phyloP scores from a whole-genome alignment of 2,888 invertebrate genomes.

The Petrolisthes manimaculis region DNA sequence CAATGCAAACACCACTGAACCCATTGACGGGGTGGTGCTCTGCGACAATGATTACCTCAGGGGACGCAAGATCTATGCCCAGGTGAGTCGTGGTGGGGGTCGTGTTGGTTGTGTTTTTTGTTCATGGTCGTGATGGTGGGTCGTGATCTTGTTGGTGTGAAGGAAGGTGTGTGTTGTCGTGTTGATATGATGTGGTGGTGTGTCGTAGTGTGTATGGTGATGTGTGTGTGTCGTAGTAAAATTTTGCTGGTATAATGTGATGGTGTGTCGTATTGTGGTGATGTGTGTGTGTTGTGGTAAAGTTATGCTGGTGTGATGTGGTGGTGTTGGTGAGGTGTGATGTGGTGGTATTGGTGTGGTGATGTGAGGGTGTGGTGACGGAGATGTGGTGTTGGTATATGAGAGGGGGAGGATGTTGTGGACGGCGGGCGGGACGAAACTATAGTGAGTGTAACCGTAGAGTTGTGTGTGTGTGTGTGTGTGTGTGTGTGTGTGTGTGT shows the following conservation, averaged over 20 bases:
- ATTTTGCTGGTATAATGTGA: background rate
- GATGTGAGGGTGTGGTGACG: background rate
- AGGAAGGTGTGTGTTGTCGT: background rate
- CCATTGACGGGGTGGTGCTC: conserved; percentile 63
- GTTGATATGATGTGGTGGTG: background rate
- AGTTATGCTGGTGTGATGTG: background rate
- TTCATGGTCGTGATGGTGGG: background rate
- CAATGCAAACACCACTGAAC: conserved; percentile 54
- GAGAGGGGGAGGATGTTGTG: background rate
- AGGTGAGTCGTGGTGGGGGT: conserved; percentile 46
- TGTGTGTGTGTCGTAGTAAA: background rate
- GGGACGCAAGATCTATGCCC: conserved; percentile 61
- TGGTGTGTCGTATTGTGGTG: background rate
- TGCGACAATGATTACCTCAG: conserved; percentile 62
- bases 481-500: background rate
- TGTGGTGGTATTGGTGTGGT: background rate
- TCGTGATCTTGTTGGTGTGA: background rate
- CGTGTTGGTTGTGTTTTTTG: background rate
- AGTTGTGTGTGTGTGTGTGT: background rate
- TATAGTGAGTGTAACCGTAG: background rate
- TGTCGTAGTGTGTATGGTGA: background rate
- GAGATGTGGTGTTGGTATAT: background rate
- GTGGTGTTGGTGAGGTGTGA: background rate
- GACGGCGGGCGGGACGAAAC: background rate
- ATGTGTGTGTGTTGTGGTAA: background rate